Percentiles rank a stretch among this genome's conserved stretches.
Conservation (phyloP, 1,140 invertebrate species). For the Phenacoccus solenopsis region DNA sequence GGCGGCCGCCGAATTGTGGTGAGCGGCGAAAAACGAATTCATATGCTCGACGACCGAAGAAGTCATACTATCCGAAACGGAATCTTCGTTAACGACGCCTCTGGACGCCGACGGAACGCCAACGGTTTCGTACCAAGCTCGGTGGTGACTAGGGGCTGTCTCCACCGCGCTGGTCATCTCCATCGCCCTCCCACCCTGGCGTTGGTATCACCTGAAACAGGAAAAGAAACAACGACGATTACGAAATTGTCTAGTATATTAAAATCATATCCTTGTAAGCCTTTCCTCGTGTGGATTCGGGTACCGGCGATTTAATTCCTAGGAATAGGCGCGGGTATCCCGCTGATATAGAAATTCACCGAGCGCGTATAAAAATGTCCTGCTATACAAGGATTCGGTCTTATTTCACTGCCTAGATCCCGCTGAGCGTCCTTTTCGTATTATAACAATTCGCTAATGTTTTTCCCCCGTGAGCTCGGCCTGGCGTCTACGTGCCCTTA, state of each 20-base stretch:
- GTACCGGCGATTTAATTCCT: no score
- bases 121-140: conserved; percentile 9
- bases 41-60: conserved; percentile 5
- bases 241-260: no score
- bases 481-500: not conserved
- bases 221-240: no score
- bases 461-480: not conserved
- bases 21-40: conserved; percentile 1
- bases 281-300: no score
- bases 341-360: no score
- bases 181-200: conserved; percentile 3
- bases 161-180: conserved; percentile 14
- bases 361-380: no score
- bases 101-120: not conserved
- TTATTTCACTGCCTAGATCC: no score
- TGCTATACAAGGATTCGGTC: conserved; percentile 1
- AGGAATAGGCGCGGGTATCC: no score
- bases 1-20: conserved; percentile 5
- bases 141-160: conserved; percentile 8
- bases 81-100: not conserved
- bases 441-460: conserved; percentile 12
- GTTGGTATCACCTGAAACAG: not conserved
- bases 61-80: not conserved
- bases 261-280: no score
- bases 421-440: not conserved